These are phyloP conservation scores for Hymenopus coronatus DNA, from an alignment of 2,888 invertebrate genomes.

Conservation along the genomic window DNA sequence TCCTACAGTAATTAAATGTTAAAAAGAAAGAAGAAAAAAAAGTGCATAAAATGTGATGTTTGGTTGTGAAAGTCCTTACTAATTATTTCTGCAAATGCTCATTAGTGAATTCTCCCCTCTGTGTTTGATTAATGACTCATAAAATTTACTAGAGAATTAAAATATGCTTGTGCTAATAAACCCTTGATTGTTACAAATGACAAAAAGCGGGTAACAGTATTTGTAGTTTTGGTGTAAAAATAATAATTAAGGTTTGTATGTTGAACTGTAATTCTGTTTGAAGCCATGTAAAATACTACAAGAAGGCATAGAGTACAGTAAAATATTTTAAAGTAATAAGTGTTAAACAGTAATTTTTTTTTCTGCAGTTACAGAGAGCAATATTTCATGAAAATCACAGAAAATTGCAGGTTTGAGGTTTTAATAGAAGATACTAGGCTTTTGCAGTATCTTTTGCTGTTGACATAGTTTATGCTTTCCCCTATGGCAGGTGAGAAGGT, in stretches of 20 bases:
- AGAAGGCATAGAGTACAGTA: not conserved
- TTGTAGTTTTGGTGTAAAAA: too few species aligned
- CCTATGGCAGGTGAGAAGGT: too few species aligned
- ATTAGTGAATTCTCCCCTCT: not conserved
- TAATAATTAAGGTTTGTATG: not conserved
- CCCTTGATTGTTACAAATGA: not conserved
- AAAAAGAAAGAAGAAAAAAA: not conserved
- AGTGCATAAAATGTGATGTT: slow-evolving; percentile 2
- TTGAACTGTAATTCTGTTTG: not conserved
- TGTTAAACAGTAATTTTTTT: not conserved
- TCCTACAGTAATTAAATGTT: not conserved
- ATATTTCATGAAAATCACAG: too few species aligned
- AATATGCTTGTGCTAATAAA: not conserved
- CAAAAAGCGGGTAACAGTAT: not conserved
- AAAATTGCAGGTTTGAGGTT: too few species aligned
- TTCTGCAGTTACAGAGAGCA: too few species aligned
- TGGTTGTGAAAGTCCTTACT: slow-evolving; percentile 6
- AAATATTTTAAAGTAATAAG: not conserved
- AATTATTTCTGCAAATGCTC: not conserved
- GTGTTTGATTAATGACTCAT: not conserved
- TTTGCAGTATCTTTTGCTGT: too few species aligned
- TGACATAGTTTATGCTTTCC: too few species aligned
- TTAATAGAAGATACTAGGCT: too few species aligned
- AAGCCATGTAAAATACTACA: not conserved
- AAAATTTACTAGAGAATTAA: not conserved